phyloP scores from a whole-genome alignment of 2,888 invertebrate genomes.

The Eupsilia transversa region DNA sequence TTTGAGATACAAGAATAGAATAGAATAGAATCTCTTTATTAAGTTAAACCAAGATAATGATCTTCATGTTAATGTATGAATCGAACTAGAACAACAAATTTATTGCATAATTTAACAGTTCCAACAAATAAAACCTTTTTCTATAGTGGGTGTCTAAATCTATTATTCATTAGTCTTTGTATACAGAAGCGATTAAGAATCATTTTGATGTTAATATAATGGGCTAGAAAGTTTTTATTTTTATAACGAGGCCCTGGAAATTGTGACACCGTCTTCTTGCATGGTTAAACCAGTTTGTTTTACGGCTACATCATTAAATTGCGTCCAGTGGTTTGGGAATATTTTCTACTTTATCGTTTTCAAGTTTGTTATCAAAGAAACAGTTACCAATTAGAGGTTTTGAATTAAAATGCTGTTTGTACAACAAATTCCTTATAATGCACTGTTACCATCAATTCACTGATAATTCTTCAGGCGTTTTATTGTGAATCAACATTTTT shows the following conservation, averaged over 20 bases:
- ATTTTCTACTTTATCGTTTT: slow-evolving; percentile 30
- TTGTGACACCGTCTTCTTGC: slow-evolving; percentile 5
- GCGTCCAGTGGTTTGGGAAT: slow-evolving; percentile 25
- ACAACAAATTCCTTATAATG: too few relatives aligned
- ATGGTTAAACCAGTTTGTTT: slow-evolving; percentile 34
- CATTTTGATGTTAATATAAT: slow-evolving; percentile 19
- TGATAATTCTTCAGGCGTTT: too few relatives aligned
- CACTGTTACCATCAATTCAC: too few relatives aligned
- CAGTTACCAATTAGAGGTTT: slow-evolving; percentile 1
- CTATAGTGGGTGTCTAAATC: neutral
- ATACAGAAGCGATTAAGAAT: slow-evolving; percentile 16
- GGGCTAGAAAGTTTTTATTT: slow-evolving; percentile 15
- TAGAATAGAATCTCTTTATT: too few relatives aligned
- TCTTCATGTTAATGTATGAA: too few relatives aligned
- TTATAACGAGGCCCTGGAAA: slow-evolving; percentile 18
- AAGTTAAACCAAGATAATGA: too few relatives aligned
- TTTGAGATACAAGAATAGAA: too few relatives aligned
- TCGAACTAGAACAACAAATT: too few relatives aligned
- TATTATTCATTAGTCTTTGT: neutral
- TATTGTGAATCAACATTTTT: too few relatives aligned
- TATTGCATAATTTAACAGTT: neutral
- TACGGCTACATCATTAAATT: slow-evolving; percentile 17
- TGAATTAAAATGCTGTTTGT: too few relatives aligned
- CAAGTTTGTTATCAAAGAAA: slow-evolving; percentile 12
- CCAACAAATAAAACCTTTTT: neutral